A percentile compares a stretch with the other conserved stretches of the same genome.
Evolutionary conservation across 2,797 vertebrate genomes (phyloP).

Genomic region (Smutsia gigantea): DNA sequence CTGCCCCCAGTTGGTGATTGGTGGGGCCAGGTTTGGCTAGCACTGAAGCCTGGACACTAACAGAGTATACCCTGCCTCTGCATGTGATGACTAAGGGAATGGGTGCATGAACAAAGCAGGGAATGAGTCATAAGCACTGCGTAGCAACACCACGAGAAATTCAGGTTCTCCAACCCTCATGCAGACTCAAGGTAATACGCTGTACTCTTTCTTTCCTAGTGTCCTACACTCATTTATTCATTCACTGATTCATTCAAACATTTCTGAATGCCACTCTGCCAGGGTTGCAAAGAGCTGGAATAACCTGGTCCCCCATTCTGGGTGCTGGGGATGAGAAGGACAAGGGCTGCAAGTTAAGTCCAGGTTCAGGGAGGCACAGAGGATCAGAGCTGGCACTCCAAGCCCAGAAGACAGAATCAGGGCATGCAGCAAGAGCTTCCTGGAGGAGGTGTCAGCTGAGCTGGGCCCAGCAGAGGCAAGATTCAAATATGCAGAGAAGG

Average conservation of each 20-base stretch:
- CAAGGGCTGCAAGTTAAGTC: background rate
- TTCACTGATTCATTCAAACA: background rate
- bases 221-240: background rate
- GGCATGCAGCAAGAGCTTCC: background rate
- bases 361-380: background rate
- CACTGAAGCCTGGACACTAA: background rate
- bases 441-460: background rate
- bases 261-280: background rate
- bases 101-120: background rate
- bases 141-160: background rate
- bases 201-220: background rate
- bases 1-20: background rate
- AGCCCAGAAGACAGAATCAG: background rate
- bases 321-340: background rate
- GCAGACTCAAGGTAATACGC: background rate
- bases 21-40: background rate
- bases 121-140: background rate
- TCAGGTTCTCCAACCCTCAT: background rate
- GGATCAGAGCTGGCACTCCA: background rate
- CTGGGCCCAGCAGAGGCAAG: background rate
- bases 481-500: background rate
- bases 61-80: accelerated
- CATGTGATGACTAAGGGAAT: background rate
- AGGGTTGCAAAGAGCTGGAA: background rate
- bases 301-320: background rate